Conservation (phyloP, 2,113 vertebrate species). For the Heterochromis multidens region DNA sequence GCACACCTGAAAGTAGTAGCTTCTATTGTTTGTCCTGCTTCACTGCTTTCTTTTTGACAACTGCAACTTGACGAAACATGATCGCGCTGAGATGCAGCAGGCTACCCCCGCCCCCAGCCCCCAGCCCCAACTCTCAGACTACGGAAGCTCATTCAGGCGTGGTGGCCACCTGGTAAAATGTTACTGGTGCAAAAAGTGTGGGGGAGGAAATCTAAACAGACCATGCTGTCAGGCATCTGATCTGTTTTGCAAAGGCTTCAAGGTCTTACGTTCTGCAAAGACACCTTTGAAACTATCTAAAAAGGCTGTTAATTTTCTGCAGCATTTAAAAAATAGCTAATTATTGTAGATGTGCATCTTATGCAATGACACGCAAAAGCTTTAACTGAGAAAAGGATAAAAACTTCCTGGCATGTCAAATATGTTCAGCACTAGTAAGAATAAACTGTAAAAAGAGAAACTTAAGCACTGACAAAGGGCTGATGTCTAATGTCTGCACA, state of each 20-base stretch:
- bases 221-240: neutral
- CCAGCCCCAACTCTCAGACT: neutral
- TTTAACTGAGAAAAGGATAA: neutral
- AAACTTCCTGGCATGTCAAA: neutral
- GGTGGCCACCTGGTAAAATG: conserved; percentile 38
- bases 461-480: conserved; percentile 27
- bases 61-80: conserved; percentile 18
- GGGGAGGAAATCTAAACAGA: neutral
- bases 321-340: neutral
- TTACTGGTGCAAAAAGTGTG: neutral
- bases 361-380: neutral
- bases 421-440: neutral
- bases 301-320: neutral
- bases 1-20: conserved; percentile 25
- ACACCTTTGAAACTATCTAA: neutral
- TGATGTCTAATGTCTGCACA: conserved; percentile 22
- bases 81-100: conserved; percentile 3
- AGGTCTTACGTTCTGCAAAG: neutral
- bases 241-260: neutral
- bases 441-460: neutral
- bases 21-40: conserved; percentile 24
- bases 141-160: conserved; percentile 20
- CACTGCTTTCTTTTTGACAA: conserved; percentile 32
- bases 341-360: neutral
- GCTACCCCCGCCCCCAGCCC: neutral